Conservation (phyloP, 2,888 invertebrate genomes). For the Boloria euphrosyne region DNA sequence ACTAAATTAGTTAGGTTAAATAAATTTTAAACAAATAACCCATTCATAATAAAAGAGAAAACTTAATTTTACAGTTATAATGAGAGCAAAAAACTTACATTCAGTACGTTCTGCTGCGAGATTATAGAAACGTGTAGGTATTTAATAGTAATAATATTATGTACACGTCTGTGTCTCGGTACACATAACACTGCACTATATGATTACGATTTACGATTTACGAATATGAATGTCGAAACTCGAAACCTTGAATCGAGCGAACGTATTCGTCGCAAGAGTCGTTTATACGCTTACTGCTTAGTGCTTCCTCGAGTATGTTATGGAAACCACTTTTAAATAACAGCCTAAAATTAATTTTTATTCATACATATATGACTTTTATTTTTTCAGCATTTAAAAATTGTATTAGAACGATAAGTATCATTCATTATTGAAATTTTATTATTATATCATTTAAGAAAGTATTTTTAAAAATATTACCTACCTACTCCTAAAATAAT, state of each 20-base stretch:
- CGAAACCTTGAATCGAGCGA: slow-evolving; percentile 17
- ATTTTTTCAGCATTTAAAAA: no score
- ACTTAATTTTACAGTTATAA: no score
- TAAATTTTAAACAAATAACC: no score
- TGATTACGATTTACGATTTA: slow-evolving; percentile 15
- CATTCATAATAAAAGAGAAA: no score
- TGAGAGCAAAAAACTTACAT: no score
- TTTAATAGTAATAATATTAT: background rate
- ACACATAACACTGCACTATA: slow-evolving; percentile 12
- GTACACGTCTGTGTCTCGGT: slow-evolving; percentile 11
- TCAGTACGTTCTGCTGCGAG: background rate
- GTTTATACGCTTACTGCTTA: slow-evolving; percentile 4
- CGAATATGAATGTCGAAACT: slow-evolving; percentile 9
- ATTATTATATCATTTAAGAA: no score
- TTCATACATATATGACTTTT: no score
- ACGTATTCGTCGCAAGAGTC: slow-evolving; percentile 36
- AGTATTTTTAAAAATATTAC: no score
- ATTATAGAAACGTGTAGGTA: background rate
- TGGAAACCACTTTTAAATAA: slow-evolving; percentile 6
- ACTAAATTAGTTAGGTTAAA: no score
- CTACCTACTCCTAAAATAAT: no score
- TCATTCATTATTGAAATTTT: no score
- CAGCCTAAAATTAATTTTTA: background rate
- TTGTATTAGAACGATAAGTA: no score
- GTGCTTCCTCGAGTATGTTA: background rate